A percentile compares a stretch with the other conserved stretches of the same genome.
These are phyloP conservation scores for Pentalonia nigronervosa DNA, from an alignment of 1,140 invertebrate genomes.

Conservation along the genomic window DNA sequence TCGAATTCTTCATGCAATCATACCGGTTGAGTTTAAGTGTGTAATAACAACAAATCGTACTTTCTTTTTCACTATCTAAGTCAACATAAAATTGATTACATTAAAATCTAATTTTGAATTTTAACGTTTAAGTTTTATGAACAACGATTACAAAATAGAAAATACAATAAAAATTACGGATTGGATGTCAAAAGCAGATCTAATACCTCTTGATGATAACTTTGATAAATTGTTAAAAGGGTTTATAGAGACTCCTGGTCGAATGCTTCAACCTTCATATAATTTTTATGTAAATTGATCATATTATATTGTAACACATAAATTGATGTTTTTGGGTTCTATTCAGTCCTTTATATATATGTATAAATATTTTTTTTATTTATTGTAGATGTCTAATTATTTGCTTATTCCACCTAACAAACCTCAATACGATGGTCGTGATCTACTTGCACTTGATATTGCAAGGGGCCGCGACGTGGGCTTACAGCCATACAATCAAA, in stretches of 20 bases:
- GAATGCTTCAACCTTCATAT: constrained; percentile 15
- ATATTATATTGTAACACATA: background rate
- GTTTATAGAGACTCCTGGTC: constrained; percentile 32
- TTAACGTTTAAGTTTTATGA: constrained; percentile 23
- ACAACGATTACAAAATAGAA: background rate
- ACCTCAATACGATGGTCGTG: constrained; percentile 76
- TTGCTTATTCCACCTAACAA: constrained; percentile 66
- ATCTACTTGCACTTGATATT: constrained; percentile 86
- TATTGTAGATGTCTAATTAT: constrained; percentile 58
- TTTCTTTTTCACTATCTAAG: background rate
- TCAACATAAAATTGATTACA: background rate
- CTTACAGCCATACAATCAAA: constrained; percentile 80
- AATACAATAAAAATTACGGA: background rate
- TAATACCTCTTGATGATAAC: background rate
- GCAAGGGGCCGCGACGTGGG: constrained; percentile 90
- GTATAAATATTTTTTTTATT: background rate
- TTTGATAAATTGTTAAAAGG: constrained; percentile 42
- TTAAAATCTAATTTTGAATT: background rate
- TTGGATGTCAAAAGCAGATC: background rate
- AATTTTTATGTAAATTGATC: constrained; percentile 29
- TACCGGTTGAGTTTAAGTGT: constrained; percentile 42
- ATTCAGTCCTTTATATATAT: background rate
- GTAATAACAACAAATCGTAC: background rate
- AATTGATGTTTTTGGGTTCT: background rate
- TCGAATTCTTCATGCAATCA: constrained; percentile 26